Evolutionary conservation across 1,140 invertebrate genomes (phyloP).

Genomic region (Saccostrea echinata): DNA sequence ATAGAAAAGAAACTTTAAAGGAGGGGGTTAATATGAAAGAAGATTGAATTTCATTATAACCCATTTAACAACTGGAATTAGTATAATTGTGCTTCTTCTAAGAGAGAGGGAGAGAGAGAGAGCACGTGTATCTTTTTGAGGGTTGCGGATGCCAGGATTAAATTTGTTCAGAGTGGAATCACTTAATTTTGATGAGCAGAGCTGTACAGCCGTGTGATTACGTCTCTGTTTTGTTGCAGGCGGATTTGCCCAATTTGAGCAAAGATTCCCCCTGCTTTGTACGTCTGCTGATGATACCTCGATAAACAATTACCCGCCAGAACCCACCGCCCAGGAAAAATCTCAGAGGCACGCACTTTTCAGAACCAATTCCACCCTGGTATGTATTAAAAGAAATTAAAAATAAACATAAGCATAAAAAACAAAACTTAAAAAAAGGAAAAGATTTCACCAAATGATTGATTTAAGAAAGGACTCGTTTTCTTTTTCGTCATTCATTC

Average conservation of each 20-base stretch:
- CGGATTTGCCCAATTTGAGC: slow-evolving; percentile 51
- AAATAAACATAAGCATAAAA: neutral
- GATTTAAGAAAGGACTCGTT: no score
- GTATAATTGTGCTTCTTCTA: no score
- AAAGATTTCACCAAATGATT: no score
- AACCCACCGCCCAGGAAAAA: slow-evolving; percentile 7
- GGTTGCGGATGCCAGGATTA: neutral
- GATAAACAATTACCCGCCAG: neutral
- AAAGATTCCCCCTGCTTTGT: slow-evolving; percentile 49
- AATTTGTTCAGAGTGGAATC: neutral
- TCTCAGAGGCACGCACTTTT: slow-evolving; percentile 42
- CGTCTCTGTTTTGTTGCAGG: slow-evolving; percentile 41
- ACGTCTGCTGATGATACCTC: neutral
- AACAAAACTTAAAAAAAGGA: neutral
- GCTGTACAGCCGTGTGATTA: neutral
- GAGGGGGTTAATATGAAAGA: no score
- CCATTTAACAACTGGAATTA: no score
- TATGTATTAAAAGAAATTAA: neutral
- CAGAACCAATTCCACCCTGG: slow-evolving; percentile 54
- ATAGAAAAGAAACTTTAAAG: no score
- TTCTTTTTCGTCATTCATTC: no score
- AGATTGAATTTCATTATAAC: no score
- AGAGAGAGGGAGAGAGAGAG: neutral
- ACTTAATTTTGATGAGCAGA: neutral
- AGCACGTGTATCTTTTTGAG: neutral